Percentiles rank a stretch among this genome's conserved stretches.
These are phyloP conservation scores for Mesorhabditis spiculigera DNA, from an alignment of 2,888 invertebrate species.

Conservation along the genomic window DNA sequence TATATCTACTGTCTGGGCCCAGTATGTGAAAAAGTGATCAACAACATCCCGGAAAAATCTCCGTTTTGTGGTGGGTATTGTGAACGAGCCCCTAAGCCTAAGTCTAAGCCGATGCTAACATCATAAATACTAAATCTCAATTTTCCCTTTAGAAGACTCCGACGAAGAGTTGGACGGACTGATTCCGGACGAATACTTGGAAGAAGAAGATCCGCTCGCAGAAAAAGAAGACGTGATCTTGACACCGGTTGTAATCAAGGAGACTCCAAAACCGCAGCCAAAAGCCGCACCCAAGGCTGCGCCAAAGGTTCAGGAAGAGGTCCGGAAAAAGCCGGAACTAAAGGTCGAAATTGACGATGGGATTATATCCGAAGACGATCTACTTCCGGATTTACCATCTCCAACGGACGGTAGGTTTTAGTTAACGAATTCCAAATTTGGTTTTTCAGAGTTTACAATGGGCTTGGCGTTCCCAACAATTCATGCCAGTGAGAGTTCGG, in stretches of 20 bases:
- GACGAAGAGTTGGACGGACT: slow-evolving; percentile 52
- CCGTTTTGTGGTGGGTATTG: slow-evolving; percentile 44
- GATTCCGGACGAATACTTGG: slow-evolving; percentile 34
- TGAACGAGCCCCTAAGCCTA: background rate
- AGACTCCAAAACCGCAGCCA: background rate
- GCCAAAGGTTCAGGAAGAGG: slow-evolving; percentile 12
- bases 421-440: slow-evolving; percentile 26
- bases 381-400: slow-evolving; percentile 17
- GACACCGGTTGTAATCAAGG: background rate
- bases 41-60: slow-evolving; percentile 50
- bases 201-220: slow-evolving; percentile 13
- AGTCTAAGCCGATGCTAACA: background rate
- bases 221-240: background rate
- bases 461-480: slow-evolving; percentile 39
- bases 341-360: slow-evolving; percentile 11
- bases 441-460: slow-evolving; percentile 26
- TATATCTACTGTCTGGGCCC: slow-evolving; percentile 52
- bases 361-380: slow-evolving; percentile 16
- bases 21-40: slow-evolving; percentile 41
- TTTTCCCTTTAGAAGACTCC: slow-evolving; percentile 39
- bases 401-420: slow-evolving; percentile 14
- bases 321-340: slow-evolving; percentile 9
- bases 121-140: background rate
- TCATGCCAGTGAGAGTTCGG: slow-evolving; percentile 46
- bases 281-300: background rate